Base-by-base conservation (phyloP, 92 coral and sea anemone species). In the Epizoanthus fatuus region DNA sequence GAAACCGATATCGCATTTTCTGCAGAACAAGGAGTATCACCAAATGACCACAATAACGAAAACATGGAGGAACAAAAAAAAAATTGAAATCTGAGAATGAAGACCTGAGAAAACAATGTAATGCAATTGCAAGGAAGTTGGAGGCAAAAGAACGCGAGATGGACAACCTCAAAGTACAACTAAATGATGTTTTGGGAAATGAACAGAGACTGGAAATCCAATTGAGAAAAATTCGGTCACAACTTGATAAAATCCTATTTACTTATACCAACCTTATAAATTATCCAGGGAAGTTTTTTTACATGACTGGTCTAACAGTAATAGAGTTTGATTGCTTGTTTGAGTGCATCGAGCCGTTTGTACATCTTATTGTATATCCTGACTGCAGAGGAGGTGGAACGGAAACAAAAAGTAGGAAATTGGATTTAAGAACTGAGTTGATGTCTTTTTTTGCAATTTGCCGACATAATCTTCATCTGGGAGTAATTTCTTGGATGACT, bases 401-500 rank as follows among this genome's bases (percentile, higher is more conserved):
- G 44, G n/a, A n/a, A n/a, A 38, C 73, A 44, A 56, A 71, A 17
- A 38, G 38, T 13, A 55, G 87, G 52, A 84, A 72, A 20, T 60
- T 76, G 4, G 79, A 86, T 25, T 14, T 16, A 22, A 74, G 55
- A 40, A 77, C 72, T n/a, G 73, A 77, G 40, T 52, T 77, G 9
- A 0, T 77, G n/a, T n/a, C 49, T 40, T 76, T 77, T 78, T 68
- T 69, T 13, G 2, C 84, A 47, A 44, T 62, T 20, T 75, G 83
- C 32, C 74, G 49, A n/a, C 88, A 84, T 74, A 68, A 56, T 17
- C 25, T 85, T 13, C 65, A 83, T 37, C 71, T 83, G 25, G 80
- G 80, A 19, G 25, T 84, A 12, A 84, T 72, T 55, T 80, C 87
- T 16, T 86, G 75, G 86, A 72, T 80, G 51, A 62, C 86, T 25